Percentiles rank a stretch among this genome's conserved stretches.
phyloP scores from a whole-genome alignment of 2,888 invertebrate species.

The Ctena decussata region DNA sequence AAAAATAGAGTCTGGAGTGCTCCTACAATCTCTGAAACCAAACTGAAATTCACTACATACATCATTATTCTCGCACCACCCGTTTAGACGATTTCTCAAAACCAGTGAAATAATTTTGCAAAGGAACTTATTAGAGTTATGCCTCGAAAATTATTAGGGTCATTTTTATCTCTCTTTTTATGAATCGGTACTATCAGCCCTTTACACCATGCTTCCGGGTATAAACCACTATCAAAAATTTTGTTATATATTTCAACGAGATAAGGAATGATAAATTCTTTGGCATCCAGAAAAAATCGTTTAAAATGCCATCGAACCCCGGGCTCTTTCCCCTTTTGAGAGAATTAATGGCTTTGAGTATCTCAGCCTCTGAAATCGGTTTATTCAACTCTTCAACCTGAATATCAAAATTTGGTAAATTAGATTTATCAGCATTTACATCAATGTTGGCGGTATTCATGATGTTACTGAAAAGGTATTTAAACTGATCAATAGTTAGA shows the following conservation, averaged over 20 bases:
- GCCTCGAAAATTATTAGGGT: constrained; percentile 6
- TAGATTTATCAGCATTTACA: too few species aligned
- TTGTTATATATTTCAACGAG: constrained; percentile 5
- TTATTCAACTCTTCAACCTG: too few species aligned
- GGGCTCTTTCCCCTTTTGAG: background rate
- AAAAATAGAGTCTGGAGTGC: constrained; percentile 10
- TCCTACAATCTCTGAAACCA: constrained; percentile 1
- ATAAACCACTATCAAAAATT: constrained; percentile 4
- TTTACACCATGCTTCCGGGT: constrained; percentile 9
- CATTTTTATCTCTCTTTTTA: background rate
- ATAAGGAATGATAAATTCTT: background rate
- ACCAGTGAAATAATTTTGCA: constrained; percentile 3
- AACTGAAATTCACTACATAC: background rate
- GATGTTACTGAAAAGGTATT: too few species aligned
- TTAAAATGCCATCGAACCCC: background rate
- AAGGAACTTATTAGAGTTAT: background rate
- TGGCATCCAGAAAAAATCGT: background rate
- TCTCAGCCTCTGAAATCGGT: too few species aligned
- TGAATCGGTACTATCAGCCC: constrained; percentile 12
- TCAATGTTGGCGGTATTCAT: too few species aligned
- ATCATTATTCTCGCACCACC: constrained; percentile 7
- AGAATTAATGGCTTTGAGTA: background rate
- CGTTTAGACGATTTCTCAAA: background rate
- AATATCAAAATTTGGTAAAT: too few species aligned
- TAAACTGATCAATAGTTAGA: too few species aligned